phyloP scores from a whole-genome alignment of 2,888 invertebrate genomes.

The Harpalus rubripes region DNA sequence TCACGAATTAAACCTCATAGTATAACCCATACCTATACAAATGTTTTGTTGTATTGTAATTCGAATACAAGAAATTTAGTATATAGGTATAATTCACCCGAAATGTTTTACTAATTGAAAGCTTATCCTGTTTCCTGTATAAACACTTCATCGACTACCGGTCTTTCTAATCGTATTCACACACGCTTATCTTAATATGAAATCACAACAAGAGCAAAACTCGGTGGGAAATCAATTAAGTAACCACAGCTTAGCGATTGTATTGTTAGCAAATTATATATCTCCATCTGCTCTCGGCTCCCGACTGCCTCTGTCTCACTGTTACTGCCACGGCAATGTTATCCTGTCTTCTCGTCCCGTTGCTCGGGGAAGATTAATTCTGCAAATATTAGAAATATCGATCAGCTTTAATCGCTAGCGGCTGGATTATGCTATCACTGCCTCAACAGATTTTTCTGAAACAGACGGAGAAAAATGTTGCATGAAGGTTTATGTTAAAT shows the following conservation, averaged over 20 bases:
- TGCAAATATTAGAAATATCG: conserved; percentile 43
- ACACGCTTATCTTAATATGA: conserved; percentile 17
- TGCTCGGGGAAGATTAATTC: conserved; percentile 17
- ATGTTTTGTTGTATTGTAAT: no score
- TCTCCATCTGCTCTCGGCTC: conserved; percentile 5
- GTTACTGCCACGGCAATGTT: neutral
- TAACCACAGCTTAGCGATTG: conserved; percentile 45
- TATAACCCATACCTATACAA: no score
- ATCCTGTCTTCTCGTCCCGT: neutral
- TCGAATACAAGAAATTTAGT: no score
- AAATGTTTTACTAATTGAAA: neutral
- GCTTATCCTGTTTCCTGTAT: neutral
- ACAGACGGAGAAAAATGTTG: no score
- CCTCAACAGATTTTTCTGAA: neutral
- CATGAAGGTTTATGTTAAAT: no score
- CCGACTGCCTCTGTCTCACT: neutral
- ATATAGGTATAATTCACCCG: no score
- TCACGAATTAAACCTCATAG: no score
- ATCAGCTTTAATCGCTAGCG: neutral
- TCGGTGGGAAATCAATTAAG: conserved; percentile 38
- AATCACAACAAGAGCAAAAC: conserved; percentile 28
- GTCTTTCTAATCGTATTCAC: neutral
- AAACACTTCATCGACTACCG: neutral
- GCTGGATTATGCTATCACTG: neutral
- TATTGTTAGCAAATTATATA: conserved; percentile 53